A percentile compares a stretch with the other conserved stretches of the same genome.
Conservation (phyloP, 2,113 vertebrate species). For the Poeciliopsis prolifica region DNA sequence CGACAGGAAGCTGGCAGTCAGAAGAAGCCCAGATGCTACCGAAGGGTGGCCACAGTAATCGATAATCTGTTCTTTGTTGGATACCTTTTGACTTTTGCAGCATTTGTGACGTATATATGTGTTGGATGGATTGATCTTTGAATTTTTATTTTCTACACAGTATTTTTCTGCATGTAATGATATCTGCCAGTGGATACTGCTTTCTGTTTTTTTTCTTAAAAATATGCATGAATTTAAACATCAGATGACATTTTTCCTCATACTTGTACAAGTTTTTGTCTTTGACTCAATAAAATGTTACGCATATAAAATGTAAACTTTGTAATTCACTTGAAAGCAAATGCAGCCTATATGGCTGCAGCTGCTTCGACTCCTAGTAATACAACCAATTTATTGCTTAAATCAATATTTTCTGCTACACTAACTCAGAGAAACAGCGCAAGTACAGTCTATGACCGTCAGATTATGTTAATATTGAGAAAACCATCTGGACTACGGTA, state of each 20-base stretch:
- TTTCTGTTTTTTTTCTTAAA: not conserved
- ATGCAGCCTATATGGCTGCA: too few species aligned
- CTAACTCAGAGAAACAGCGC: too few species aligned
- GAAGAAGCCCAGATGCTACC: not conserved
- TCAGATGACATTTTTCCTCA: not conserved
- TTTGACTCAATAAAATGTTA: not conserved
- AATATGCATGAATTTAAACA: not conserved
- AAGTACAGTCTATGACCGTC: too few species aligned
- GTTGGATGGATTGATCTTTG: not conserved
- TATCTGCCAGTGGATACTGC: not conserved
- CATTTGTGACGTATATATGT: not conserved
- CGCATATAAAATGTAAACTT: too few species aligned
- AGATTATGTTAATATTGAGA: too few species aligned
- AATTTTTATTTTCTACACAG: not conserved
- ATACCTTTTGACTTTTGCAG: not conserved
- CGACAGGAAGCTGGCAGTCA: not conserved
- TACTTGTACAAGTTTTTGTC: not conserved
- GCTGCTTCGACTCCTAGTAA: too few species aligned
- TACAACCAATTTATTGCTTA: too few species aligned
- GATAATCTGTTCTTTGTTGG: constrained; percentile 40
- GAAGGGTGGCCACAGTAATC: constrained; percentile 3
- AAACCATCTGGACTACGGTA: too few species aligned
- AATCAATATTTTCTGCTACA: too few species aligned
- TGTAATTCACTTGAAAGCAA: too few species aligned
- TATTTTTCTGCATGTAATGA: not conserved